Evolutionary conservation across 2,888 invertebrate species (phyloP), one percentile per base, ranked within the genome.

Genomic region (Scaptomyza polygonia): DNA sequence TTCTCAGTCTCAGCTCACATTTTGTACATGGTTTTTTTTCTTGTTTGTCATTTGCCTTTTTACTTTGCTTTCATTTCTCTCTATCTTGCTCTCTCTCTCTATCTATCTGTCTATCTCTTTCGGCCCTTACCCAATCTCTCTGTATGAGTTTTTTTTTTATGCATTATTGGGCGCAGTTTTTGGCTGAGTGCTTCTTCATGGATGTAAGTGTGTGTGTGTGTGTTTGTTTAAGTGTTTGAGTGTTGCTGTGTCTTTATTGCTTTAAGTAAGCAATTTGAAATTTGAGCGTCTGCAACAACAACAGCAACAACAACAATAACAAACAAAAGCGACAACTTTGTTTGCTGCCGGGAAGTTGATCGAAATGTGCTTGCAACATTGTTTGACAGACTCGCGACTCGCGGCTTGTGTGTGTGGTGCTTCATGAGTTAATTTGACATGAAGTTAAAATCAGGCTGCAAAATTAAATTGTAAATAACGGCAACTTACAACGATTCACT

Each of bases 241-340:
- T 77, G 70, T 86, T 69, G 71, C 69, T 77, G 51, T 69, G 64
- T 75, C 72, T 81, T 69, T 81, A 81, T 86, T 71, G 77, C 80
- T 85, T 85, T 85, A 87, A 85, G 86, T 85, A 83, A 83, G 82
- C 82, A 87, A 87, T 82, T 82, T 87, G 82, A 85, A 82, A 82
- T 85, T 82, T 85, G 86, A 87, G 87, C 82, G 69, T 55, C 55
- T 43, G 51, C 75, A 67, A 64, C 44, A 70, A 29, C 52, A 52
- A 54, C 57, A 72, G 34, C 53, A 53, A 66, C 42, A 66, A 51
- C 43, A 58, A 34, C 42, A 66, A 16, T 21, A 53, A 39, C 36
- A 44, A 53, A 53, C 29, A 59, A 58, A 16, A 27, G 54, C 52
- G 54, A 62, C 62, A 63, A 51, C 67, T 63, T 63, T 59, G 59